These are phyloP conservation scores for Gobio gobio DNA, from an alignment of 2,113 vertebrate species.

Conservation along the genomic window DNA sequence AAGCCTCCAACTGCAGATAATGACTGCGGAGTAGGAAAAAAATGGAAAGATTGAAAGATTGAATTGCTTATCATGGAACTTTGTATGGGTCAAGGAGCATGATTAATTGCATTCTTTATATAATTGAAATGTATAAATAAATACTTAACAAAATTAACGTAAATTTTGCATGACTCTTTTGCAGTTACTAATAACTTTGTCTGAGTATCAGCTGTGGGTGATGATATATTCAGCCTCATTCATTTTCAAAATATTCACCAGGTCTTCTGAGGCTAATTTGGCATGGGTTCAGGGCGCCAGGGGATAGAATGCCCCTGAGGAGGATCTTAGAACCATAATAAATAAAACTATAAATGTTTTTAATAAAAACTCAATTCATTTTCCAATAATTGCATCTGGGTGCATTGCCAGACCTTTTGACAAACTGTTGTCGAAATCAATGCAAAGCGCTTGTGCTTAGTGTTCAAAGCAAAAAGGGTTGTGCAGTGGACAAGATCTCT, in stretches of 20 bases:
- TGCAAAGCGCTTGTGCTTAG: neutral
- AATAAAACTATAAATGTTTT: slow-evolving; percentile 21
- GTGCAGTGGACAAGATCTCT: neutral
- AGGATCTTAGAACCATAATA: slow-evolving; percentile 15
- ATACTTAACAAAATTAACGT: neutral
- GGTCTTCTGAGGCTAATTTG: slow-evolving; percentile 22
- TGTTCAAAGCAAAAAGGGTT: neutral
- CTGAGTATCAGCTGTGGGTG: slow-evolving; percentile 11
- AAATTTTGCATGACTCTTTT: neutral
- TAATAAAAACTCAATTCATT: slow-evolving; percentile 4
- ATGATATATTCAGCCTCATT: slow-evolving; percentile 1
- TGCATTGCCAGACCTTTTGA: slow-evolving; percentile 12
- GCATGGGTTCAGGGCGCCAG: neutral
- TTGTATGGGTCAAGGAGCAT: neutral
- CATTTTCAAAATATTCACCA: slow-evolving; percentile 12
- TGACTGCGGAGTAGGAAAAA: neutral
- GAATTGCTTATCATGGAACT: neutral
- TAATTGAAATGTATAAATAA: neutral
- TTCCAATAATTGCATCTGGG: slow-evolving; percentile 2
- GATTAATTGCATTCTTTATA: neutral
- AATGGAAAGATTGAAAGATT: too few species aligned
- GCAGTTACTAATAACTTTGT: slow-evolving; percentile 15
- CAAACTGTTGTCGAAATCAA: slow-evolving; percentile 16
- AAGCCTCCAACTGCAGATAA: neutral
- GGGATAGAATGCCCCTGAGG: slow-evolving; percentile 1